Evolutionary conservation across 2,888 invertebrate species (phyloP), one percentile per base, ranked within the genome.

Genomic region (Drosophila prolongata): DNA sequence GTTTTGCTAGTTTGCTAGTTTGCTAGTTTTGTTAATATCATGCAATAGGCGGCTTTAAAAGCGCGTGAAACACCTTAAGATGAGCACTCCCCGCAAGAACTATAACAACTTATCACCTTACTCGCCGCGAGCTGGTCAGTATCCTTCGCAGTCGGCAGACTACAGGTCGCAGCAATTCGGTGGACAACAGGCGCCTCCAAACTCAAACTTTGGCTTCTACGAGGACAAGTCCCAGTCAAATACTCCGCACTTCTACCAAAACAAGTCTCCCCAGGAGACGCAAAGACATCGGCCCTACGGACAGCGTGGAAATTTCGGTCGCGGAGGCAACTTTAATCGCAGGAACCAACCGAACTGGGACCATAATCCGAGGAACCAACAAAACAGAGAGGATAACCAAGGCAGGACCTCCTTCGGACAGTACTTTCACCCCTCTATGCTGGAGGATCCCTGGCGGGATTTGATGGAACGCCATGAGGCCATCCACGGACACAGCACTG

Each of bases 391-490:
- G 8, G 8, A 40, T 2, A 70, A 56, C 9, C 53, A 38, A 4
- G 55, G 19, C 13, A 43, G 67, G 10, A 40, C n/a, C 16, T 13
- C 59, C 2, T 66, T 67, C 30, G 49, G 76, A 0, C 72, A 76
- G 5, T 92, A 90, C 57, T 87, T 87, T 43, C 92, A 92, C 69
- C 80, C 75, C 1, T 90, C 91, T 1, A 92, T 92, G 91, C 68
- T 92, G 0, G 90, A 91, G 54, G 92, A 92, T 71, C 92, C 92
- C 0, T 92, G 92, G 92, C 76, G 70, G 0, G 89, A 90, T 1
- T 64, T 92, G 4, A 75, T 91, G 67, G 80, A 89, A 34, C 87
- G 91, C 0, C 79, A 89, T 43, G 78, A 82, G 59, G 87, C 90
- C 3, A 87, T 91, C 30, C 72, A 80, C 14, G 76, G 79, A 2